Evolutionary conservation across 2,888 invertebrate species (phyloP).

Genomic region (Homarus gammarus): DNA sequence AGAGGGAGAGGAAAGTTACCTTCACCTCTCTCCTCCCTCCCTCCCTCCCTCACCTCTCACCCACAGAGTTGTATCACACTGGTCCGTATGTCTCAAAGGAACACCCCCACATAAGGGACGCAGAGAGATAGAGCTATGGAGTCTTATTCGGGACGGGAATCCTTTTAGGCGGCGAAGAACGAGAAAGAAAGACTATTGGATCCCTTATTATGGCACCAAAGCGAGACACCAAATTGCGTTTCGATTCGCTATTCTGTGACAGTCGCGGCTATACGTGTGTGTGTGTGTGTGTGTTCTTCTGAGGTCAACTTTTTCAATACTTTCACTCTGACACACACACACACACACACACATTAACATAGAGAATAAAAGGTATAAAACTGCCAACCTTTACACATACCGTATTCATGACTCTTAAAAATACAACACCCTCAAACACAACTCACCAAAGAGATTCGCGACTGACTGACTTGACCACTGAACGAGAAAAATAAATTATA

Average conservation of each 20-base stretch:
- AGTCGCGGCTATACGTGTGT: not conserved
- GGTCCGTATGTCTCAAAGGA: not conserved
- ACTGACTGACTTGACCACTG: not conserved
- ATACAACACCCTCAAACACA: not conserved
- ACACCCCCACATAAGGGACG: not conserved
- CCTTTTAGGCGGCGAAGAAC: constrained; percentile 14
- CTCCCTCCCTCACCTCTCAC: too few relatives aligned
- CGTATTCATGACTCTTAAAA: constrained; percentile 10
- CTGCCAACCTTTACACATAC: not conserved
- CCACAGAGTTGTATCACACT: too few relatives aligned
- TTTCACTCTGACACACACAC: not conserved
- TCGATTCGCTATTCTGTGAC: constrained; percentile 20
- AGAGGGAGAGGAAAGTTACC: not conserved
- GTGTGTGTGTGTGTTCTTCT: not conserved
- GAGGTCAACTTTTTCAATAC: not conserved
- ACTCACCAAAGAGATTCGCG: not conserved
- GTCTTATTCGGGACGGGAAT: constrained; percentile 6
- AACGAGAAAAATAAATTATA: not conserved
- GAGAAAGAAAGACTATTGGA: constrained; percentile 15
- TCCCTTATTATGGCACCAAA: constrained; percentile 28
- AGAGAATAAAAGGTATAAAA: not conserved
- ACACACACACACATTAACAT: not conserved
- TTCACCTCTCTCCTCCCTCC: too few relatives aligned
- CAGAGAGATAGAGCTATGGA: not conserved
- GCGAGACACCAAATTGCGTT: constrained; percentile 26